Evolutionary conservation across 2,113 vertebrate genomes (phyloP), one percentile per base, ranked within the genome.

Genomic region (Ctenodactylus gundi): DNA sequence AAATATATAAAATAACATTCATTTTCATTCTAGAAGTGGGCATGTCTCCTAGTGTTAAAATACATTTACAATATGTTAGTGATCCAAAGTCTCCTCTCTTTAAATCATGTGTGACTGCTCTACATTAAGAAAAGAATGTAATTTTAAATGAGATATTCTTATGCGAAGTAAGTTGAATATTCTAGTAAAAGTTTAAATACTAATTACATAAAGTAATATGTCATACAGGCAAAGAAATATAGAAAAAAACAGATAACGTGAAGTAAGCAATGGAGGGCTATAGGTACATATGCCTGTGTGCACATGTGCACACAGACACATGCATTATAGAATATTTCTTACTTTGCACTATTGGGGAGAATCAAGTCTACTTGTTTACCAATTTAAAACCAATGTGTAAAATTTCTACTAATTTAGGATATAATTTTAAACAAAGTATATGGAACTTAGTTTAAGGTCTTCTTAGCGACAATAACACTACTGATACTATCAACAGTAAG

Each of bases 21-120:
- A 82, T 89, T 97, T 93, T 91, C 90, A 96, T 27, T 96, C 93
- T 94, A 75, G 89, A 97, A 97, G 96, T 94, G 96, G 95, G 97
- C 92, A 94, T 89, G 85, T 93, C 92, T 96, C 90, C 94, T 92
- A 65, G n/a, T 31, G 96, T 96, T 76, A 96, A 96, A 92, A 96
- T 70, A 81, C 65, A 83, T 67, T 58, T 95, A 94, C 88, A 96
- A 96, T 68, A 10, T 85, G 96, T 80, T 92, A 96, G 85, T 89
- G 85, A 95, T 92, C 21, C 76, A 57, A 93, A 87, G 58, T 95
- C 84, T 96, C 80, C 87, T 51, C 95, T 81, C 58, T 53, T 95
- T 96, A 97, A 96, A 96, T 95, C 93, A 96, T 64, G 78, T 92
- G 34, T 95, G 70, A 84, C 90, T 89, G 75, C 64, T 86, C 49